Evolutionary conservation across 2,888 invertebrate genomes (phyloP), one percentile per base, ranked within the genome.

Genomic region (Scaptomyza cyrtandrae): DNA sequence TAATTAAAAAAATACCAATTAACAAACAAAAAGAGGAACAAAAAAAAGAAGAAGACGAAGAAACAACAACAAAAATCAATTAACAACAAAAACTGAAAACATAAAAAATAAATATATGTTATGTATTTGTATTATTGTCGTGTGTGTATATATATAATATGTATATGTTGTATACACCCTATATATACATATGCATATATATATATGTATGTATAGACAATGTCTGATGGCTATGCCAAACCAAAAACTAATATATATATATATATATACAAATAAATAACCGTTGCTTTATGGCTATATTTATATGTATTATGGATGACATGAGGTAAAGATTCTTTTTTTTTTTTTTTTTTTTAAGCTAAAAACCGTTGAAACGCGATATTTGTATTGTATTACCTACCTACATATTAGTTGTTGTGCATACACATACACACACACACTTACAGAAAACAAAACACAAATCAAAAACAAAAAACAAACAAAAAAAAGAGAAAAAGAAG

Each of bases 321-420:
- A 90, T 91, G 90, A 90, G 91, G 90, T 90, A 90, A 75, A 90
- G 84, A 87, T 89, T 89, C 86, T 84, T 75, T 86, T 83, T 84
- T 85, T 86, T 83, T 84, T 81, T 82, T 6, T 1, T 37, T 37
- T 84, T 85, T 82, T 59, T 78, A 75, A 75, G 82, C 70, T 77
- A 82, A 82, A 82, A 86, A 78, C 62, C 78, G 83, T 71, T 71
- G 82, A 70, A 78, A 68, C 74, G 86, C 82, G 82, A 85, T 87
- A 85, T 82, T 82, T 82, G 82, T 82, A 85, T 82, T 87, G 88
- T 85, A 82, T 85, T 82, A 84, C 69, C 85, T 78, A 19, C 19
- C 19, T 19, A 84, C 69, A 81, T 78, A 81, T 82, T 85, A 87
- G 82, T 82, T 82, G 79, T 79, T 84, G 86, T 80, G 80, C 68